phyloP scores from a whole-genome alignment of 2,113 vertebrate genomes.

The Xenopus laevis region DNA sequence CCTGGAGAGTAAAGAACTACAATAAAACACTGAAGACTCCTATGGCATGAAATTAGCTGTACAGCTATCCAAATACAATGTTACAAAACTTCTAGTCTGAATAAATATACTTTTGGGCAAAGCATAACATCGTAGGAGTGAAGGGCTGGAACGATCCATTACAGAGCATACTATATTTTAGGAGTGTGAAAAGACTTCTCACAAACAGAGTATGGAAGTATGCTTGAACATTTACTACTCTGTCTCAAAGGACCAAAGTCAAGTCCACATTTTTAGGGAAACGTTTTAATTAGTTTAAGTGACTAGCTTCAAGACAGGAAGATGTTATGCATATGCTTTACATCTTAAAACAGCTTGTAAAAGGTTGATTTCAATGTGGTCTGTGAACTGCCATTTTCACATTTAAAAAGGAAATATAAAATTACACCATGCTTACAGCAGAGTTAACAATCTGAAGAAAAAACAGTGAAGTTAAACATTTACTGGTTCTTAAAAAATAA shows the following conservation, averaged over 20 bases:
- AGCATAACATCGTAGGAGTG: background rate
- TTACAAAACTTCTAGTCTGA: no score
- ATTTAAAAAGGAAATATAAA: slow-evolving; percentile 26
- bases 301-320: slow-evolving; percentile 24
- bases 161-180: background rate
- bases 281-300: slow-evolving; percentile 25
- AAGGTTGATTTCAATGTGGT: slow-evolving; percentile 13
- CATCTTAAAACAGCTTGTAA: slow-evolving; percentile 30
- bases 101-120: background rate
- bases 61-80: no score
- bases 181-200: background rate
- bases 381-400: slow-evolving; percentile 31
- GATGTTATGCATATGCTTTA: slow-evolving; percentile 13
- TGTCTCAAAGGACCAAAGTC: slow-evolving; percentile 3
- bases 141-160: background rate
- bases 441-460: slow-evolving; percentile 9
- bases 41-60: no score
- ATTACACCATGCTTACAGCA: slow-evolving; percentile 3
- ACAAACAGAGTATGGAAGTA: background rate
- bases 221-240: slow-evolving; percentile 7
- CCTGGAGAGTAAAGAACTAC: no score
- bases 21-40: no score
- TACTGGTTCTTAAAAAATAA: slow-evolving; percentile 22
- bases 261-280: background rate
- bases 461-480: slow-evolving; percentile 13